phyloP scores from a whole-genome alignment of 2,797 vertebrate species.

The Acanthornis magna region DNA sequence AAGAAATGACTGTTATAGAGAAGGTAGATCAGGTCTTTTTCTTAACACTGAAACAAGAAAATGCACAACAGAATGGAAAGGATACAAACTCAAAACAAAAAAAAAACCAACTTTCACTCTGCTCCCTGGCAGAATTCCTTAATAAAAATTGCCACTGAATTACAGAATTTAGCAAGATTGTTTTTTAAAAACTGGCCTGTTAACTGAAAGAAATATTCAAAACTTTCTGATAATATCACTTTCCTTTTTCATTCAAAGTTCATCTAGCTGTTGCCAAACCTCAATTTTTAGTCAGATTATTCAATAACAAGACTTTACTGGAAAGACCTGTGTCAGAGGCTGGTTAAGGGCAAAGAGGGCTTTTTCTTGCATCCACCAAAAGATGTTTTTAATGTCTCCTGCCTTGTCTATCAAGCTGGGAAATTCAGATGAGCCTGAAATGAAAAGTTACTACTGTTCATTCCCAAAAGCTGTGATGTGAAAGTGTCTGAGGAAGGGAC shows the following conservation, averaged over 20 bases:
- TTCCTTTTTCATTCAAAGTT: neutral
- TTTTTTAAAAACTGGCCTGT: rapidly evolving
- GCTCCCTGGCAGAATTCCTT: neutral
- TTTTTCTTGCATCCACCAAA: neutral
- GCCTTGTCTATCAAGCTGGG: neutral
- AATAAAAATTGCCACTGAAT: neutral
- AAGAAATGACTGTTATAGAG: neutral
- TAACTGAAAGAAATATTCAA: neutral
- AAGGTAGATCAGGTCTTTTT: neutral
- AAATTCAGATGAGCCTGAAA: neutral
- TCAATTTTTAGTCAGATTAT: neutral
- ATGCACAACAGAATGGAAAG: neutral
- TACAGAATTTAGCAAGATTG: neutral
- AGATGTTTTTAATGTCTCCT: neutral
- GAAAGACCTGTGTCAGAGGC: neutral
- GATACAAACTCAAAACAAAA: neutral
- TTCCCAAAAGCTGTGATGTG: neutral
- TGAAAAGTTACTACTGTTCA: neutral
- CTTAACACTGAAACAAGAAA: neutral
- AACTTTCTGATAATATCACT: neutral
- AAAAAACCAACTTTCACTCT: neutral
- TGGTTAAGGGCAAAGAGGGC: neutral
- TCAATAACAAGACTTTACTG: neutral
- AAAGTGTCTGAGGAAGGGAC: neutral
- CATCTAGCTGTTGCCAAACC: neutral